Conservation (phyloP, 2,113 vertebrate species). For the Rana temporaria region DNA sequence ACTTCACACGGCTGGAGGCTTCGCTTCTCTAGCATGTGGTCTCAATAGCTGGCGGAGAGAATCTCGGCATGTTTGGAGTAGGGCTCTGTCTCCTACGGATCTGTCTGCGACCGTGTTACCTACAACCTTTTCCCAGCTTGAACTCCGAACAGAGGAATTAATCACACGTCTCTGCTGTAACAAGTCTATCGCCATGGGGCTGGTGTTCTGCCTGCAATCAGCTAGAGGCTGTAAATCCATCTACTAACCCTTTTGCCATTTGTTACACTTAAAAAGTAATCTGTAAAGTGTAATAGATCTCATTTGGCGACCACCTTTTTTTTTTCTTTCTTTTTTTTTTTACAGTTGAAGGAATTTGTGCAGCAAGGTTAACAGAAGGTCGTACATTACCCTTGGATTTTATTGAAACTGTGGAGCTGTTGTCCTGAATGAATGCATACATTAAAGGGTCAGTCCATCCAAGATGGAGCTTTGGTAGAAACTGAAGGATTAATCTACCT, state of each 20-base stretch:
- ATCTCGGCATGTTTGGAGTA: slow-evolving; percentile 21
- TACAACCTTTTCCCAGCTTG: slow-evolving; percentile 32
- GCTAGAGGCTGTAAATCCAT: slow-evolving; percentile 12
- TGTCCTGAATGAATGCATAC: no score
- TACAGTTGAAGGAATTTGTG: neutral
- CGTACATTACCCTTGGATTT: neutral
- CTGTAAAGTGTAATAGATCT: neutral
- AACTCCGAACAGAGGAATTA: slow-evolving; percentile 15
- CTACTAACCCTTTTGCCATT: neutral
- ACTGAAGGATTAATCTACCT: no score
- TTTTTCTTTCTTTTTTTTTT: neutral
- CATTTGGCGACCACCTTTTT: neutral
- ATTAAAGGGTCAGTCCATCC: no score
- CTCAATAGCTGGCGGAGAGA: slow-evolving; percentile 34
- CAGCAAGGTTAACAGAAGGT: neutral
- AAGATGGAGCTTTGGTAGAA: no score
- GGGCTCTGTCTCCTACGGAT: slow-evolving; percentile 25
- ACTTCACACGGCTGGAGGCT: slow-evolving; percentile 30
- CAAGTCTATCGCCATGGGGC: neutral
- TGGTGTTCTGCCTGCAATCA: neutral
- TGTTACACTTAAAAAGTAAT: neutral
- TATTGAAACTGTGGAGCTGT: neutral
- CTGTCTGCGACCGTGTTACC: slow-evolving; percentile 26
- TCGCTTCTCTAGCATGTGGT: slow-evolving; percentile 11
- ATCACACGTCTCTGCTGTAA: neutral